Evolutionary conservation across 2,888 invertebrate genomes (phyloP).

Genomic region (Leucoma salicis): DNA sequence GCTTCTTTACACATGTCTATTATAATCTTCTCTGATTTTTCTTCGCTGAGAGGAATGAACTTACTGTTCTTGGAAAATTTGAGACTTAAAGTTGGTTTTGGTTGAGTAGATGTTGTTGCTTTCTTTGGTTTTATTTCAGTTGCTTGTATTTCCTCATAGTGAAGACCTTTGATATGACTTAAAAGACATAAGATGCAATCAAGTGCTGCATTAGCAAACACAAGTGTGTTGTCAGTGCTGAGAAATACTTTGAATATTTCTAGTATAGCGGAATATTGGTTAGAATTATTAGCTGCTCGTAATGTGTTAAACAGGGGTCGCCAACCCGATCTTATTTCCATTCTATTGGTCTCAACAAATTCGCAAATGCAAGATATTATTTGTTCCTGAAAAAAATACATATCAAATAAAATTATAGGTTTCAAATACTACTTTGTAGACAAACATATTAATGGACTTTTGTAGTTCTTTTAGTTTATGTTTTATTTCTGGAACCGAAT

Average conservation of each 20-base stretch:
- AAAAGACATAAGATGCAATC: constrained; percentile 96
- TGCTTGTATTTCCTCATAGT: constrained; percentile 78
- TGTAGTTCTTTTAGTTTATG: not conserved
- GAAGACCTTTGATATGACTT: constrained; percentile 87
- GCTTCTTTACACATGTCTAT: constrained; percentile 89
- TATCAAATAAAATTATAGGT: not conserved
- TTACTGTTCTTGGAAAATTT: constrained; percentile 76
- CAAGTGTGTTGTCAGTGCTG: constrained; percentile 94
- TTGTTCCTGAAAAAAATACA: constrained; percentile 84
- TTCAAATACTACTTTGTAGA: not conserved
- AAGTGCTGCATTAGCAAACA: constrained; percentile 96
- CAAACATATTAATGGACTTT: not conserved
- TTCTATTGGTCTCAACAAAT: constrained; percentile 96
- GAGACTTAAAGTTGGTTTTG: constrained; percentile 63
- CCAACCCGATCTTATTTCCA: constrained; percentile 98
- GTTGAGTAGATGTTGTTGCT: constrained; percentile 48
- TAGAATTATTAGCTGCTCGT: constrained; percentile 90
- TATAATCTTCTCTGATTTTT: constrained; percentile 73
- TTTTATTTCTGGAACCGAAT: no score
- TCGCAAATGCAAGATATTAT: constrained; percentile 97
- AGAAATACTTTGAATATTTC: constrained; percentile 98
- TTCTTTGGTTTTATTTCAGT: constrained; percentile 73
- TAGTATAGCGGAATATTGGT: constrained; percentile 87
- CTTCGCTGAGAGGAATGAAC: constrained; percentile 71
- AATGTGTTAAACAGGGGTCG: constrained; percentile 96